These are phyloP conservation scores for Drepana falcataria DNA, from an alignment of 2,888 invertebrate genomes.

Conservation along the genomic window DNA sequence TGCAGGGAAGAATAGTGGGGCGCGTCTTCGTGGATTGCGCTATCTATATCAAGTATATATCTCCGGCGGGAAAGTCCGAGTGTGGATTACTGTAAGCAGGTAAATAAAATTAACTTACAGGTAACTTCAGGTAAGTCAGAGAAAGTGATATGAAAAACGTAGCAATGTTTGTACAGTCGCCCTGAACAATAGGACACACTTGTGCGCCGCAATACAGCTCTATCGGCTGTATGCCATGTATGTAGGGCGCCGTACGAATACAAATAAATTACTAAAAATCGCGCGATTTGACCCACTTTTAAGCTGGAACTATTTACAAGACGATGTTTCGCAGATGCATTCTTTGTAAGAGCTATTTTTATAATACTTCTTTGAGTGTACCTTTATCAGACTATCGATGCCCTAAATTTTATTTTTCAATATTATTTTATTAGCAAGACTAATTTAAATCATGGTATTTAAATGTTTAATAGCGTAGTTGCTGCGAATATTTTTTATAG, in stretches of 20 bases:
- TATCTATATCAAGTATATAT: too few species aligned
- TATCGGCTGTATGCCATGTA: slow-evolving; percentile 10
- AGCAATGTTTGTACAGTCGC: slow-evolving; percentile 9
- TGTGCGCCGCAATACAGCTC: slow-evolving; percentile 12
- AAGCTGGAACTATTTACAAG: slow-evolving; percentile 32
- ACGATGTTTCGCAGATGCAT: slow-evolving; percentile 49
- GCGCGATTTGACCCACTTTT: slow-evolving; percentile 41
- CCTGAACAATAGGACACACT: slow-evolving; percentile 20
- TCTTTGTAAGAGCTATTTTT: slow-evolving; percentile 24
- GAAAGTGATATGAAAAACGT: slow-evolving; percentile 2
- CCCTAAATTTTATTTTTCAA: too few species aligned
- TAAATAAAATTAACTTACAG: background rate
- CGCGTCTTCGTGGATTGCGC: too few species aligned
- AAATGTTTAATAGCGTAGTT: too few species aligned
- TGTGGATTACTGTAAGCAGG: too few species aligned
- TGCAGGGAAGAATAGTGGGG: too few species aligned
- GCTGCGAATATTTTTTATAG: too few species aligned
- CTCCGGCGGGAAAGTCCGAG: too few species aligned
- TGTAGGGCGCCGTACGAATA: slow-evolving; percentile 12
- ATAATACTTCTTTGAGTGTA: slow-evolving; percentile 7
- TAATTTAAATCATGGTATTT: too few species aligned
- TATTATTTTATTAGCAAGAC: too few species aligned
- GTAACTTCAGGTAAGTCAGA: background rate
- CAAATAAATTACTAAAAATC: slow-evolving; percentile 26
- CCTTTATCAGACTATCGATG: slow-evolving; percentile 6